Base-by-base conservation (phyloP, 2,888 invertebrate species). In the Epicampocera succincta region DNA sequence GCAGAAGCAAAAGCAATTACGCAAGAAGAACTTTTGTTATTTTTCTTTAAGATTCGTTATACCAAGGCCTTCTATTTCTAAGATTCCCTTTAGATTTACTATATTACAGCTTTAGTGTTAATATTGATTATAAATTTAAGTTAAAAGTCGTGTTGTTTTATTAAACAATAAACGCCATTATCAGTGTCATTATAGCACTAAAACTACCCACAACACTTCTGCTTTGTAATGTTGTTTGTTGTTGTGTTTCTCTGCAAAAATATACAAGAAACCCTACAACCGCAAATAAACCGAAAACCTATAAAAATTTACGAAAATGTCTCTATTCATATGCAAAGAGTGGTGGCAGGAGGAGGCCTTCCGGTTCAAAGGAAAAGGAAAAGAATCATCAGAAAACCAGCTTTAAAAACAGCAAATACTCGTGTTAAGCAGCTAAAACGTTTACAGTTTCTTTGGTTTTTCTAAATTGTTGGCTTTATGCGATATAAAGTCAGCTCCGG, bases 381-480 rank as follows among this genome's bases (percentile, higher is more conserved):
- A 66, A 9, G 5, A 33, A 60, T 21, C n/a, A n/a, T 72, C 48
- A 58, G 15, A 29, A 68, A 58, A 58, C 63, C 48, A 74, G 76
- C 63, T 61, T 44, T 38, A 58, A 40, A 52, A 75, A 56, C 50
- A 42, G 77, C 60, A 71, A 82, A 71, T 54, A 60, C 40, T 15
- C 40, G 65, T 69, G 69, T 77, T 65, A 82, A 71, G 71, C 69
- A 74, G 61, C 60, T 52, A 66, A 82, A 75, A 42, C 56, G 71
- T 72, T 82, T 82, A 74, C 66, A 65, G 74, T 48, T 60, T 63
- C 66, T 75, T 78, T 82, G 60, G 74, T 21, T 50, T 71, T 61
- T 50, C 25, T 13, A 38, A 76, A 17, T 25, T 46, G 0, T 6
- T 19, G 25, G 4, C 19, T 48, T 66, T 58, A 58, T 65, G 6